phyloP scores from a whole-genome alignment of 2,888 invertebrate genomes.

The Scaptodrosophila latifasciaeformis region DNA sequence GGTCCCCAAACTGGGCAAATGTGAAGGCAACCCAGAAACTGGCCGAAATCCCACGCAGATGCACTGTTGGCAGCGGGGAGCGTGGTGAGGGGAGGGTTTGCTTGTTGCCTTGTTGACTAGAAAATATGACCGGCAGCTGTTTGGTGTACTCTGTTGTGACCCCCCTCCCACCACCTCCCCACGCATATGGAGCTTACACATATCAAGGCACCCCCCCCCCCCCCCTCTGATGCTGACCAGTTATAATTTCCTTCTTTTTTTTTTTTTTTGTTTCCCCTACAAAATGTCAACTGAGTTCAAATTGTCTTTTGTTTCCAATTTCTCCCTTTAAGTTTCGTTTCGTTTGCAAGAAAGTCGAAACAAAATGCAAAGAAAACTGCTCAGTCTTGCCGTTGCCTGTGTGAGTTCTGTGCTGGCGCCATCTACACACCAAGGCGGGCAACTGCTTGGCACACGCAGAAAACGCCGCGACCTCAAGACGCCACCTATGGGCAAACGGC shows the following conservation, averaged over 20 bases:
- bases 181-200: constrained; percentile 6
- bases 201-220: constrained; percentile 5
- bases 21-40: background rate
- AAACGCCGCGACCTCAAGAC: background rate
- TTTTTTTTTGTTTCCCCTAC: background rate
- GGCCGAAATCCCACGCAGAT: too few relatives aligned
- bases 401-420: constrained; percentile 32
- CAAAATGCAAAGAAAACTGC: background rate
- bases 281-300: too few relatives aligned
- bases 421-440: constrained; percentile 25
- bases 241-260: background rate
- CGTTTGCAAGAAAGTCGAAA: background rate
- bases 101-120: constrained; percentile 65
- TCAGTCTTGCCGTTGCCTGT: too few relatives aligned
- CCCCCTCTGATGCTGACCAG: background rate
- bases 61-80: constrained; percentile 6
- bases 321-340: background rate
- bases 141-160: constrained; percentile 44
- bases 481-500: background rate
- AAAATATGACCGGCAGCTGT: constrained; percentile 67
- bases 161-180: constrained; percentile 11
- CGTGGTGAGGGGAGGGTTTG: too few relatives aligned
- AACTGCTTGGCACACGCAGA: constrained; percentile 3
- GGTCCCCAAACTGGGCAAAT: constrained; percentile 30
- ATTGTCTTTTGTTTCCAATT: background rate